Evolutionary conservation across 2,797 vertebrate species (phyloP), one percentile per base, ranked within the genome.

Genomic region (Morus bassanus): DNA sequence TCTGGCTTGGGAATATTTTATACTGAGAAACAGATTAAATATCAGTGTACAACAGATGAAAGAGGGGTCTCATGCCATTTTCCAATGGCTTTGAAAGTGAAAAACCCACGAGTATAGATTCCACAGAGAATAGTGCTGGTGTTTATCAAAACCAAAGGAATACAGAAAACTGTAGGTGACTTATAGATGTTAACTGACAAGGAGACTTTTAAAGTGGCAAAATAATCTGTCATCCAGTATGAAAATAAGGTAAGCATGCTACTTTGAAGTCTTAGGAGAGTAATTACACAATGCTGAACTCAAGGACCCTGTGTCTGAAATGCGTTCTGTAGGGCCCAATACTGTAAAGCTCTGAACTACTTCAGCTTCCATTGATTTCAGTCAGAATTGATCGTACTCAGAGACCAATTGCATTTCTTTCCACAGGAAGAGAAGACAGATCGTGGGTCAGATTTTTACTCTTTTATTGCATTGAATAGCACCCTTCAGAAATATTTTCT

Each of bases 21-120:
- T 91, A 76, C 61, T 85, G 77, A 80, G 85, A 96, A 97, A 88
- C 92, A 93, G 72, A 72, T 96, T 97, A 96, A 97, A 85, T 93
- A 97, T 86, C 85, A 96, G 56, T 90, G 60, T 95, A 88, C n/a
- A 80, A 24, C 24, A 94, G 46, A 48, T 94, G 82, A 96, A 94
- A 89, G 67, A 82, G 25, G 15, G 17, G 46, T 76, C 35, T 84
- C 90, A 10, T 35, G 78, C 46, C 64, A 14, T 89, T 89, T 90
- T 90, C 57, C 94, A 4, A 70, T 82, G 80, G 73, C 61, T 92
- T 97, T 8, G 4, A 76, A 57, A 81, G 60, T 68, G 50, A 41
- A 90, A 87, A 92, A 93, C 94, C 67, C 94, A 89, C 56, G 43
- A 72, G 57, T 91, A 24, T 31, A 93, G 43, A 72, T 69, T 93